phyloP scores from a whole-genome alignment of 2,113 vertebrate genomes.

The Oreochromis aureus region DNA sequence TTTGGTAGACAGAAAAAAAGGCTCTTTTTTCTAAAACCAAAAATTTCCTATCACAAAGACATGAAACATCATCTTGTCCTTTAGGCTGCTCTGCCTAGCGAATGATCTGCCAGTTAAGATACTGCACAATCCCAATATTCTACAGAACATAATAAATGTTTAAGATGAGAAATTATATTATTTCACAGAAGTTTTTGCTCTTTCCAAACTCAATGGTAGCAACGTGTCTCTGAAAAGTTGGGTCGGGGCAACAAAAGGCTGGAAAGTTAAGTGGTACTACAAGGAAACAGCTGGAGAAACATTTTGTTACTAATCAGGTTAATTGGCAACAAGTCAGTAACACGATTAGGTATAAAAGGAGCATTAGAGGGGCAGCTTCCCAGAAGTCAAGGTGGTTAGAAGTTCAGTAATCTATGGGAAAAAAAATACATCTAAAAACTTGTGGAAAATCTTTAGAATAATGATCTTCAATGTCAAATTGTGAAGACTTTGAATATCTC shows the following conservation, averaged over 20 bases:
- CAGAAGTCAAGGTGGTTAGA: background rate
- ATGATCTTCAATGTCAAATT: background rate
- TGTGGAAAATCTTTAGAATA: background rate
- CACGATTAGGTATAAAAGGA: background rate
- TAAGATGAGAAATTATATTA: background rate
- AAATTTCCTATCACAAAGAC: background rate
- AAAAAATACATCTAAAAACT: background rate
- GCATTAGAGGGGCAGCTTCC: background rate
- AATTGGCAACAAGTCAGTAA: background rate
- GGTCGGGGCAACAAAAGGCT: background rate
- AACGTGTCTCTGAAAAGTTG: background rate
- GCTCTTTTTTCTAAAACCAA: background rate
- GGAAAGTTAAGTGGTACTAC: background rate
- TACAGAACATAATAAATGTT: background rate
- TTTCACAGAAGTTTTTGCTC: background rate
- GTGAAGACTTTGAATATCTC: background rate
- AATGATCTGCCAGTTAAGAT: background rate
- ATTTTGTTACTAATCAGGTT: background rate
- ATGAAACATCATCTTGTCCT: background rate
- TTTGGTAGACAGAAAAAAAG: background rate
- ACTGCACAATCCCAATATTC: background rate
- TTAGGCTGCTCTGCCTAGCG: background rate
- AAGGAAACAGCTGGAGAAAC: background rate
- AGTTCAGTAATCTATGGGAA: background rate
- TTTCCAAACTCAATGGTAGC: background rate